Evolutionary conservation across 2,113 vertebrate species (phyloP).

Genomic region (Bathybates hornii): DNA sequence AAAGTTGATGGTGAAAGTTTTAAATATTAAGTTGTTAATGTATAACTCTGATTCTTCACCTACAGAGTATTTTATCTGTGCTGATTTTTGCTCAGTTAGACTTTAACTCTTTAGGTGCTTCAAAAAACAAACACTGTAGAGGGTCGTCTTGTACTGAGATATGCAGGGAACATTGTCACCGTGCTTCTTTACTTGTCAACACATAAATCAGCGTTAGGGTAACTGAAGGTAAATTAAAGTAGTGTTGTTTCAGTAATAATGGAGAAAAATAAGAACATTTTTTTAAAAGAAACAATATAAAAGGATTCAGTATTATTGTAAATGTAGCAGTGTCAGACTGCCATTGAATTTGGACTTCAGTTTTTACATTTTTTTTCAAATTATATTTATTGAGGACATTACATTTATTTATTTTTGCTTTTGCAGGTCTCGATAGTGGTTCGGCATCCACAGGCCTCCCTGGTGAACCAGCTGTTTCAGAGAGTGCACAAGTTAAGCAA

Average conservation of each 20-base stretch:
- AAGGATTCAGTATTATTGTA: background rate
- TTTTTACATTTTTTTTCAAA: background rate
- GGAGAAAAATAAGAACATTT: fast-evolving
- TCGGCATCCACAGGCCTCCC: conserved; percentile 74
- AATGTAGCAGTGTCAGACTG: background rate
- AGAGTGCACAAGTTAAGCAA: conserved; percentile 34
- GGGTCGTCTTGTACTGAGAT: background rate
- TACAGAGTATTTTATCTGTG: background rate
- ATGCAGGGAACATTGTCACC: background rate
- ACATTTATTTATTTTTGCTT: background rate
- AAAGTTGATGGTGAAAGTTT: background rate
- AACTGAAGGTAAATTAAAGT: background rate
- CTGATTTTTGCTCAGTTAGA: background rate
- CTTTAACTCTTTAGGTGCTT: background rate
- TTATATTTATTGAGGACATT: background rate
- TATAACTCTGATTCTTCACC: background rate
- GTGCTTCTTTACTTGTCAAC: background rate
- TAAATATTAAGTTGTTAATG: background rate
- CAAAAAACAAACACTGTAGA: background rate
- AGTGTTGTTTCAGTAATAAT: background rate
- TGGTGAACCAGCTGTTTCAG: conserved; percentile 62
- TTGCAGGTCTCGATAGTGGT: conserved; percentile 78
- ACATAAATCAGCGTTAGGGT: background rate
- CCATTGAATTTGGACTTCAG: background rate
- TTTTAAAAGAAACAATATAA: background rate